Conservation (phyloP, 2,113 vertebrate species). For the Xenopus laevis region DNA sequence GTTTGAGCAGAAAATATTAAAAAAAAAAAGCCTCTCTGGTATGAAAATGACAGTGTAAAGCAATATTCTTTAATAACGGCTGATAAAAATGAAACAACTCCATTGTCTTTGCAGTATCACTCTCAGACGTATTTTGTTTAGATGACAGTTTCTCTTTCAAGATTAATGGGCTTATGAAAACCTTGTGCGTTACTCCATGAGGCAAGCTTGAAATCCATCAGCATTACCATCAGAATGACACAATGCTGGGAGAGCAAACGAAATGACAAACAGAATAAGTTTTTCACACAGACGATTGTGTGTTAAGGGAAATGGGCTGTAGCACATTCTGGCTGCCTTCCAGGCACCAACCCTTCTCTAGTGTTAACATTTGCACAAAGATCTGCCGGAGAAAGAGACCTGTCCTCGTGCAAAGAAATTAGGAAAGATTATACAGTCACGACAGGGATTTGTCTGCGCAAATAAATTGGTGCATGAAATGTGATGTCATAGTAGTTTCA, state of each 20-base stretch:
- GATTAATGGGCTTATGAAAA: constrained; percentile 90
- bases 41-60: constrained; percentile 39
- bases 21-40: too few relatives aligned
- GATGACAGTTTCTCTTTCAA: constrained; percentile 88
- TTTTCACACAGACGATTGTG: constrained; percentile 66
- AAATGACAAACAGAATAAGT: constrained; percentile 73
- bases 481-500: too few relatives aligned
- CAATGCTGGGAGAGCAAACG: constrained; percentile 68
- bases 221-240: constrained; percentile 72
- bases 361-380: constrained; percentile 47
- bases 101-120: constrained; percentile 75
- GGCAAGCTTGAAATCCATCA: constrained; percentile 78
- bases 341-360: constrained; percentile 56
- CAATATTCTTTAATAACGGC: constrained; percentile 55
- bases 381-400: not conserved
- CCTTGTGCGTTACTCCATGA: constrained; percentile 72
- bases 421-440: not conserved
- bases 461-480: not conserved
- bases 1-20: too few relatives aligned
- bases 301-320: constrained; percentile 63
- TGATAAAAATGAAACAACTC: constrained; percentile 60
- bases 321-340: constrained; percentile 56
- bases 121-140: constrained; percentile 75
- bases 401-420: too few relatives aligned
- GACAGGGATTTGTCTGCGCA: not conserved